phyloP scores from a whole-genome alignment of 2,888 invertebrate species.

The Rapana venosa region DNA sequence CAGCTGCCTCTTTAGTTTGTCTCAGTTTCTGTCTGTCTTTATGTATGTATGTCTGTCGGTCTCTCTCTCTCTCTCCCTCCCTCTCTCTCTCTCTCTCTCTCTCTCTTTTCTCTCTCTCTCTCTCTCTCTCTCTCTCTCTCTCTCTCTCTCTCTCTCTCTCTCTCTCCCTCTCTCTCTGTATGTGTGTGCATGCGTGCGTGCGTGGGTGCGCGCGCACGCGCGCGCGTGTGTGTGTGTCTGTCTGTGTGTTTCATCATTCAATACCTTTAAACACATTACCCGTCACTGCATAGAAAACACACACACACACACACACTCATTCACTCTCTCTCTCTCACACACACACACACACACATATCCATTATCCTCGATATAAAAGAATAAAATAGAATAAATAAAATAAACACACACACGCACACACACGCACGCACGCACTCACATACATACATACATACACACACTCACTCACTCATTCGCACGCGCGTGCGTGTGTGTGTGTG shows the following conservation, averaged over 20 bases:
- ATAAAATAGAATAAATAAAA: no score
- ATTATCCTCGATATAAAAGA: no score
- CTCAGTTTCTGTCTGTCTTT: background rate
- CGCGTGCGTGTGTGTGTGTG: background rate
- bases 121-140: background rate
- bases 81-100: background rate
- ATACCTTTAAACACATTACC: no score
- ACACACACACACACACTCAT: no score
- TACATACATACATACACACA: no score
- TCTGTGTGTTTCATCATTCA: background rate
- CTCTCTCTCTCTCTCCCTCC: background rate
- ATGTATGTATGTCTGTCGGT: background rate
- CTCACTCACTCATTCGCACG: no score
- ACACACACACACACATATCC: conserved; percentile 10
- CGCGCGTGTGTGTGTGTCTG: background rate
- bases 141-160: background rate
- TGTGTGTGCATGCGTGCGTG: background rate
- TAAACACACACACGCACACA: no score
- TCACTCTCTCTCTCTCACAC: background rate
- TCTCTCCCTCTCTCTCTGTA: background rate
- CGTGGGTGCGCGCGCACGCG: background rate
- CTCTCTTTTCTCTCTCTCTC: background rate
- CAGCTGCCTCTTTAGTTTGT: no score
- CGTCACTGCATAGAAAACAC: no score
- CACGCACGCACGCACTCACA: no score